Conservation (phyloP, 2,888 invertebrate genomes). For the Synergus itoensis region DNA sequence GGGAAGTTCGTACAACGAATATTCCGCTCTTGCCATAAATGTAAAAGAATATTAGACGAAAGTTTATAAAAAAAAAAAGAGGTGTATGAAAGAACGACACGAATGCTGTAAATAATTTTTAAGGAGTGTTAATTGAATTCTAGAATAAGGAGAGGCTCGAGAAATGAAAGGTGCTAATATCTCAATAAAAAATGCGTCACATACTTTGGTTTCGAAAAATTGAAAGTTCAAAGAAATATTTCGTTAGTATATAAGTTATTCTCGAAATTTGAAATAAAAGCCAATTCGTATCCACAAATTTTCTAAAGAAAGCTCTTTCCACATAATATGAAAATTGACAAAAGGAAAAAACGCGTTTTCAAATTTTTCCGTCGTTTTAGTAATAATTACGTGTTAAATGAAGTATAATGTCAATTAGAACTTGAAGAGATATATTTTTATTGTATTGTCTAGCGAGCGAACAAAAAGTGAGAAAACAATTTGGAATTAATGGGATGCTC, state of each 20-base stretch:
- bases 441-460: constrained; percentile 60
- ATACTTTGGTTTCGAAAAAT: background rate
- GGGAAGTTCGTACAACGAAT: constrained; percentile 55
- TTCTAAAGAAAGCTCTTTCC: constrained; percentile 26
- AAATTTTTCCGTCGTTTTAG: constrained; percentile 60
- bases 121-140: constrained; percentile 38
- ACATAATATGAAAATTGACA: constrained; percentile 18
- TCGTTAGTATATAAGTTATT: background rate
- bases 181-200: background rate
- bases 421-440: constrained; percentile 72
- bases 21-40: constrained; percentile 61
- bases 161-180: constrained; percentile 18
- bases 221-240: background rate
- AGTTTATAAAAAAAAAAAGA: constrained; percentile 42
- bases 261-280: background rate
- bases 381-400: constrained; percentile 56
- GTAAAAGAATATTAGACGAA: constrained; percentile 42
- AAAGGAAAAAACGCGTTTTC: constrained; percentile 34
- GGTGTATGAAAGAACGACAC: constrained; percentile 43
- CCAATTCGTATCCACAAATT: background rate
- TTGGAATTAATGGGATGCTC: constrained; percentile 24
- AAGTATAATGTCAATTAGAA: constrained; percentile 54
- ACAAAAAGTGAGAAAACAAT: constrained; percentile 41
- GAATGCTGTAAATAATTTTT: constrained; percentile 64
- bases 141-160: constrained; percentile 24